Evolutionary conservation across 1,140 invertebrate species (phyloP).

Genomic region (Cylas formicarius): DNA sequence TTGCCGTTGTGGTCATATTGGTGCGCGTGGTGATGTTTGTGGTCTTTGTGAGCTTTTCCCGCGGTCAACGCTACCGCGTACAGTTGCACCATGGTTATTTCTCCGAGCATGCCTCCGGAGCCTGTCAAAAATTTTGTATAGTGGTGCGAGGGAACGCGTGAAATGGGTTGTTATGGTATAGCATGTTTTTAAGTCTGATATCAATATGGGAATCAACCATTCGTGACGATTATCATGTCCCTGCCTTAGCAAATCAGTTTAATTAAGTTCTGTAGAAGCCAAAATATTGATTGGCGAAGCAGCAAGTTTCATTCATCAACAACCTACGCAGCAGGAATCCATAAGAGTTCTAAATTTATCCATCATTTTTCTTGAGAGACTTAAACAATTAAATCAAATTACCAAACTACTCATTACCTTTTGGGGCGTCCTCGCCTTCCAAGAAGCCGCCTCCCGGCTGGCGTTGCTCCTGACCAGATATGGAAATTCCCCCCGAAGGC

Average conservation of each 20-base stretch:
- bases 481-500: conserved; percentile 64
- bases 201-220: too few relatives aligned
- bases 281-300: too few relatives aligned
- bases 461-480: conserved; percentile 64
- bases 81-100: conserved; percentile 70
- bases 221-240: too few relatives aligned
- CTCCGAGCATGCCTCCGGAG: conserved; percentile 61
- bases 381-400: not conserved
- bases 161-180: not conserved
- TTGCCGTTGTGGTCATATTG: conserved; percentile 66
- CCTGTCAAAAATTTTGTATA: conserved; percentile 39
- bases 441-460: conserved; percentile 51
- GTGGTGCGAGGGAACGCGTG: too few relatives aligned
- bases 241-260: too few relatives aligned
- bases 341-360: not conserved
- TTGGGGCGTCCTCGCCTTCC: conserved; percentile 48
- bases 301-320: too few relatives aligned
- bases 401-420: conserved; percentile 40
- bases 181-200: too few relatives aligned
- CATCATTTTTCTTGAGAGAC: not conserved
- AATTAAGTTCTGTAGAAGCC: too few relatives aligned
- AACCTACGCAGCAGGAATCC: too few relatives aligned
- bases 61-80: conserved; percentile 70
- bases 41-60: conserved; percentile 73
- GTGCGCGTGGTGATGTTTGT: conserved; percentile 76